Base-by-base conservation (phyloP, 2,888 invertebrate species). In the Eumacrocentrus americanus region DNA sequence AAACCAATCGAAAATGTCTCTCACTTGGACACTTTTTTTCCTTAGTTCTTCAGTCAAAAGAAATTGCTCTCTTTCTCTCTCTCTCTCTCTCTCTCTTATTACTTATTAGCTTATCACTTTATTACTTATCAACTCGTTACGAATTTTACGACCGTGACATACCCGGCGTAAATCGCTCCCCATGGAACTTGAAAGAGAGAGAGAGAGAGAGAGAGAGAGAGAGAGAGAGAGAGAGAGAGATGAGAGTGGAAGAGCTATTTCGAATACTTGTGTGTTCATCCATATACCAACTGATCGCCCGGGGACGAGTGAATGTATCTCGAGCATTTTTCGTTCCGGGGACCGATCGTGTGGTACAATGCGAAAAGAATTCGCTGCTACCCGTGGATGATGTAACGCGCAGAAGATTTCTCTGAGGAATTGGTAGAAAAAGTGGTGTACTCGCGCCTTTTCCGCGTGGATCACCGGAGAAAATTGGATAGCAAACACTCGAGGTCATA, bases 371-470 rank as follows among this genome's bases (percentile, higher is more conserved):
- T 79, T 75, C 71, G 68, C 71, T 67, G 68, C 66, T 61, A 65
- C 58, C 40, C 47, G 54, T 51, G 61, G 71, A 72, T 76, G 79
- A 78, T 79, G 74, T 74, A 77, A 73, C 67, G 72, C 73, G 67
- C 62, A 62, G 75, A 76, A 80, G 79, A 80, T 80, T 80, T 80
- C 80, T 80, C 80, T 70, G 70, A 78, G 79, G 80, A 74, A 76
- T 79, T 77, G 66, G 53, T 61, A 58, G 48, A 34, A 46, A 61
- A 44, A 38, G 23, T 22, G 35, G 23, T 35, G 51, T 16, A 48
- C 7, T 35, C 20, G 23, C 35, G 16, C n/a, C 12, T 29, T 12
- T 25, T 12, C 20, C 29, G 38, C 40, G 35, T 25, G 11, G 69
- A 76, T 73, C 72, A 70, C 67, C 66, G 67, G 60, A 64, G 65